Percentiles rank a stretch among this genome's conserved stretches.
Evolutionary conservation across 30 jellyfish, hydroid and myxozoan species (phyloP).

Genomic region (Pelagia noctiluca): DNA sequence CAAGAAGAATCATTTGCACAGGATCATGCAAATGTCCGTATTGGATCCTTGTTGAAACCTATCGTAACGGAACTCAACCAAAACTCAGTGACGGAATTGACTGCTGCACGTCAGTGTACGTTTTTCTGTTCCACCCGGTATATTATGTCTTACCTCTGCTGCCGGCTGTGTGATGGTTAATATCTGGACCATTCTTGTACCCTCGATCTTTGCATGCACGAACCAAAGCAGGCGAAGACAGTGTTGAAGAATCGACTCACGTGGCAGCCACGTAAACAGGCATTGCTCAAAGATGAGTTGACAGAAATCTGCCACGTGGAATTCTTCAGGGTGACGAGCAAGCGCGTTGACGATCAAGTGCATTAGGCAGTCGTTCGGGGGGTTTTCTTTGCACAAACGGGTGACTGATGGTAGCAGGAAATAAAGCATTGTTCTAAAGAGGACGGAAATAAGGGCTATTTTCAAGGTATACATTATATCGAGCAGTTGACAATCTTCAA

Average conservation of each 20-base stretch:
- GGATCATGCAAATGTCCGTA: too few relatives aligned
- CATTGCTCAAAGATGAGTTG: conserved; percentile 79
- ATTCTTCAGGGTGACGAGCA: conserved; percentile 72
- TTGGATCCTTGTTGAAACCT: too few relatives aligned
- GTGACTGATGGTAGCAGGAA: conserved; percentile 69
- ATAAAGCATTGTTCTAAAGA: conserved; percentile 54
- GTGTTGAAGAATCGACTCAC: conserved; percentile 75
- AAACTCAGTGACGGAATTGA: too few relatives aligned
- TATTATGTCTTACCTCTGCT: conserved; percentile 78
- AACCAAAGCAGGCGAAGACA: conserved; percentile 82
- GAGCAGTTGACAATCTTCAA: too few relatives aligned
- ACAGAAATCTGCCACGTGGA: conserved; percentile 56
- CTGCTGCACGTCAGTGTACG: too few relatives aligned
- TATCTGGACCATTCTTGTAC: conserved; percentile 73
- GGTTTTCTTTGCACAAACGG: conserved; percentile 57
- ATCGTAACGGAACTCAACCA: too few relatives aligned
- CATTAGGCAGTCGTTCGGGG: conserved; percentile 62
- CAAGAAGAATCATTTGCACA: too few relatives aligned
- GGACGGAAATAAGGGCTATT: neutral
- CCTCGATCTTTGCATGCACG: conserved; percentile 75
- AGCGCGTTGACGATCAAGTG: conserved; percentile 50
- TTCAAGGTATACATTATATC: too few relatives aligned
- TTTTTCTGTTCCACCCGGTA: too few relatives aligned
- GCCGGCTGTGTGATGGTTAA: conserved; percentile 89
- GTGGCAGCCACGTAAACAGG: conserved; percentile 82